Base-by-base conservation (phyloP, 37 sponge, comb jelly and placozoan species). In the Cladorhizidae sp. region DNA sequence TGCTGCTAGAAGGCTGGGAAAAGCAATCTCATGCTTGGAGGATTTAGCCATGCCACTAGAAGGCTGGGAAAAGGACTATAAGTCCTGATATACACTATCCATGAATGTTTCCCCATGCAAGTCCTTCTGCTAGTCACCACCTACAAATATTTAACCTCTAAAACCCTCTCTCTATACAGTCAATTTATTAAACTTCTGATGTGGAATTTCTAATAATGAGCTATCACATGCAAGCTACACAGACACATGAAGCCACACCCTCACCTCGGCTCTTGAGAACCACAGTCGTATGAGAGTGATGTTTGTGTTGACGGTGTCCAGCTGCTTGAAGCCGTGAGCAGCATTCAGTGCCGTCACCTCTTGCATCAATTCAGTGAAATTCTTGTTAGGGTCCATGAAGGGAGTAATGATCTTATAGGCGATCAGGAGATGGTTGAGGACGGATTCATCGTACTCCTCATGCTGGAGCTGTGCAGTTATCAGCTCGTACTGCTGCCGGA, bases 371-470 rank as follows among this genome's bases (percentile, higher is more conserved):
- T 74, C 26, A 1, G 32, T 41, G 37, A 96, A 87, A n/a, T 51
- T 64, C 59, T 82, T 84, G 3, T 82, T 43, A 8, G 62, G 62
- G 57, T 93, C 84, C 36, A 77, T 71, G 83, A 95, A 95, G 0
- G 88, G 90, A 23, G 40, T 59, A 25, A 95, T 92, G 78, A 82
- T 57, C 54, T 86, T 64, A 78, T 80, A 95, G 20, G 96, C 96
- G 1, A 83, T 85, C 33, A 70, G 74, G 57, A 95, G 90, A 67
- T 95, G 93, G 72, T 86, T 95, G 35, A 95, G 74, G 29, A 95
- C 82, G 0, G 75, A 69, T 56, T 95, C 95, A 74, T 95, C 91
- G 81, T 95, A 95, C 78, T 95, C 92, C 61, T 95, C 89, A 64
- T 95, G 86, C 72, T 92, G 93, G 18, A 95, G 80, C 45, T 95